Conservation (phyloP, 2,113 vertebrate genomes). For the Ifrita kowaldi region DNA sequence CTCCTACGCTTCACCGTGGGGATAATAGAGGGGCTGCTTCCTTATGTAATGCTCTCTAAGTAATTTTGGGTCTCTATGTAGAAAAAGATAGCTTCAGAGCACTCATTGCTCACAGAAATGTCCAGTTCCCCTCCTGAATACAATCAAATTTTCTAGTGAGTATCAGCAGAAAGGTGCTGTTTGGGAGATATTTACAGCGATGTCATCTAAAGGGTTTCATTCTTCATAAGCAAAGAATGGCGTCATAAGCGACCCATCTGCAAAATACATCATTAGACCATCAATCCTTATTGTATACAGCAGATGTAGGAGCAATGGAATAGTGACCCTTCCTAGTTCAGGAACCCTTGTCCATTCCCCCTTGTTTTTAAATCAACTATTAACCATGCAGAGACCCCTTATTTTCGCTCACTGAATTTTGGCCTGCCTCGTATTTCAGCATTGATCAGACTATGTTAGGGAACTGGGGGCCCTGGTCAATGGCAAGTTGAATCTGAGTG, state of each 20-base stretch:
- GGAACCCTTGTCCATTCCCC: background rate
- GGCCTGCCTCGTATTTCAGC: background rate
- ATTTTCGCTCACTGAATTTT: background rate
- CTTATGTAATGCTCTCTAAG: background rate
- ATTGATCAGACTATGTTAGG: background rate
- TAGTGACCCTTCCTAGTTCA: background rate
- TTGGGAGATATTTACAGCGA: background rate
- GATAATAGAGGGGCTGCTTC: background rate
- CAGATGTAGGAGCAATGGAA: background rate
- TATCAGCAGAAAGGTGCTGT: background rate
- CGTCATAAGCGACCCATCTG: background rate
- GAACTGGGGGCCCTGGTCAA: fast-evolving
- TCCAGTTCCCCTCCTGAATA: background rate
- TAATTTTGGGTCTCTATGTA: background rate
- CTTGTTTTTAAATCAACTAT: background rate
- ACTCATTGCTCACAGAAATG: background rate
- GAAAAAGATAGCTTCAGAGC: background rate
- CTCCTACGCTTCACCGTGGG: background rate
- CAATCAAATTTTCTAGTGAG: background rate
- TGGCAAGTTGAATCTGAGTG: fast-evolving
- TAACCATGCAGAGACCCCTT: background rate
- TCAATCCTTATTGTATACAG: background rate
- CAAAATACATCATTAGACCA: background rate
- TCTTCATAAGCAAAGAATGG: background rate
- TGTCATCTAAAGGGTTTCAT: background rate